Evolutionary conservation across 1,140 invertebrate genomes (phyloP).

Genomic region (Metaphire vulgaris): DNA sequence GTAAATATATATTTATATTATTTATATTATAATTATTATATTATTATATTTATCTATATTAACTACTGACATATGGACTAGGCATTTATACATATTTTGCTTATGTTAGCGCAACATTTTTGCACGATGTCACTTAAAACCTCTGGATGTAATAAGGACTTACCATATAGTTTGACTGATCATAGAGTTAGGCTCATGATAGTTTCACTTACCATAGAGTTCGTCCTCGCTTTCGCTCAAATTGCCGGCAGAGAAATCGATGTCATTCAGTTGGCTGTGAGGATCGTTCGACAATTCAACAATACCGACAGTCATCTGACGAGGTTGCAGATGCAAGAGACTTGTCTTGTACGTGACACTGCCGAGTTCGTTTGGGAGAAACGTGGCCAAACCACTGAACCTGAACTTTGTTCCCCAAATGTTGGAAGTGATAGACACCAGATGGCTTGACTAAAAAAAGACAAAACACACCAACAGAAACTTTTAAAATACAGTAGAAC

Average conservation of each 20-base stretch:
- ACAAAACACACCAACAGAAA: too few species aligned
- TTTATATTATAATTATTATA: too few species aligned
- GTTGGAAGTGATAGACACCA: conserved; percentile 90
- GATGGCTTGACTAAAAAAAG: conserved; percentile 9
- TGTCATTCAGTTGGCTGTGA: conserved; percentile 64
- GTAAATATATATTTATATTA: too few species aligned
- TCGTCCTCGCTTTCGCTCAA: conserved; percentile 69
- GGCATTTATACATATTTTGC: too few species aligned
- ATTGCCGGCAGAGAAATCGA: conserved; percentile 65
- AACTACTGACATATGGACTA: too few species aligned
- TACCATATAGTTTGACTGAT: too few species aligned
- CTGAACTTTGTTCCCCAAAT: conserved; percentile 99
- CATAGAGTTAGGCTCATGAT: too few species aligned
- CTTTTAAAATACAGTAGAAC: too few species aligned
- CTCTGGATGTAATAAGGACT: too few species aligned
- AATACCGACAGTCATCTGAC: conserved; percentile 95
- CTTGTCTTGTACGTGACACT: conserved; percentile 96
- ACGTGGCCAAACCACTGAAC: conserved; percentile 77
- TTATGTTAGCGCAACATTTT: too few species aligned
- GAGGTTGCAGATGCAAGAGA: conserved; percentile 88
- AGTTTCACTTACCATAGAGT: conserved; percentile 6
- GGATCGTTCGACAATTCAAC: conserved; percentile 58
- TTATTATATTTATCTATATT: too few species aligned
- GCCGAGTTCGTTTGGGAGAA: conserved; percentile 80
- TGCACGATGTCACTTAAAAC: too few species aligned